These are phyloP conservation scores for Agrypnia vestita DNA, from an alignment of 1,140 invertebrate genomes.

Conservation along the genomic window DNA sequence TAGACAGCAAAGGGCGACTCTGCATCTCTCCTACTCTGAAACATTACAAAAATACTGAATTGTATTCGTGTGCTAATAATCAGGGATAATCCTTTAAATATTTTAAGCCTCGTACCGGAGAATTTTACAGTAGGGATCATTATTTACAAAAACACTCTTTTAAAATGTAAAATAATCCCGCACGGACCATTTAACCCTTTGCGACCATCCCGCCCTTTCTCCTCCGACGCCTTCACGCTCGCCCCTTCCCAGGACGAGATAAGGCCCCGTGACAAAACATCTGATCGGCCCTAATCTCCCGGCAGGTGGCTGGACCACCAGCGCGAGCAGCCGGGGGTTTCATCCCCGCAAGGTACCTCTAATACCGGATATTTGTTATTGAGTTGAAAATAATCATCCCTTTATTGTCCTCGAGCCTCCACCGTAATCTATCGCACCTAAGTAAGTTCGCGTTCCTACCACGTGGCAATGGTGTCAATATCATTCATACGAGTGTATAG, in stretches of 20 bases:
- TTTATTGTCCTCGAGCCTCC: background rate
- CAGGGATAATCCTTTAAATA: no score
- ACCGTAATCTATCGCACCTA: no score
- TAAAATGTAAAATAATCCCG: slow-evolving; percentile 1
- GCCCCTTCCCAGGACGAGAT: background rate
- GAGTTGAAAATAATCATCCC: slow-evolving; percentile 3
- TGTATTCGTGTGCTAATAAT: no score
- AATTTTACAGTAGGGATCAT: no score
- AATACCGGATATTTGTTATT: slow-evolving; percentile 28
- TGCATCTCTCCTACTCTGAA: no score
- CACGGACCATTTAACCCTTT: slow-evolving; percentile 35
- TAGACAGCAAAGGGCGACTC: no score
- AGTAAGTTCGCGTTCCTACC: no score
- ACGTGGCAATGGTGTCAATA: no score
- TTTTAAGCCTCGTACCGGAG: no score
- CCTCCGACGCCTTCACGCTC: slow-evolving; percentile 1
- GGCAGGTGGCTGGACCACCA: slow-evolving; percentile 41
- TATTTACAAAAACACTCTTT: no score
- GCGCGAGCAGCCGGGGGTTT: background rate
- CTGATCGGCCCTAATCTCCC: slow-evolving; percentile 18
- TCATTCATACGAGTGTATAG: no score
- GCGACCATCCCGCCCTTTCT: slow-evolving; percentile 10
- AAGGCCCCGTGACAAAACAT: slow-evolving; percentile 33
- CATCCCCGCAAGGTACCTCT: background rate
- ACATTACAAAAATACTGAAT: no score